Conservation (phyloP, 2,888 invertebrate genomes). For the Oxytorus armatus region DNA sequence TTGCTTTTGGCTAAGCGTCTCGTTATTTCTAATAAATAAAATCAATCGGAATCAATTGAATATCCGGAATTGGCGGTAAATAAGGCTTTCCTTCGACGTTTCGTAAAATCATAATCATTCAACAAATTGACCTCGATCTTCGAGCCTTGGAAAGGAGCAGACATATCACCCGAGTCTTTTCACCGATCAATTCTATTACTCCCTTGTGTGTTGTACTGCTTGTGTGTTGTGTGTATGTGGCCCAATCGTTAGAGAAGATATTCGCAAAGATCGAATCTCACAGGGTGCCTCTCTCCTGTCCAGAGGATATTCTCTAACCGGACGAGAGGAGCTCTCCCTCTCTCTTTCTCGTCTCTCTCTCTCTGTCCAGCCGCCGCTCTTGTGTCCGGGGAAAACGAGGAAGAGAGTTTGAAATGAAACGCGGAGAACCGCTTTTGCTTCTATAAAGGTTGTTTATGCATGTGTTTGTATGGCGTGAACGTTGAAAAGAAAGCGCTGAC, state of each 20-base stretch:
- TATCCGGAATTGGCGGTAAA: background rate
- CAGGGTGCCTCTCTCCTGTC: conserved; percentile 33
- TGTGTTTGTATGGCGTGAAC: conserved; percentile 38
- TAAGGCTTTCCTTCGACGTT: conserved; percentile 34
- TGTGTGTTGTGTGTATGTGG: background rate
- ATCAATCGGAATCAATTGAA: conserved; percentile 44
- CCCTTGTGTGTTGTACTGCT: background rate
- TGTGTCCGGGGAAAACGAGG: conserved; percentile 54
- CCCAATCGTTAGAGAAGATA: conserved; percentile 38
- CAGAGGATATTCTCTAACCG: conserved; percentile 24
- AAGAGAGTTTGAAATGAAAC: conserved; percentile 56
- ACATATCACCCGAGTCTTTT: conserved; percentile 48
- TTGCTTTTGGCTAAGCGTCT: too few species aligned
- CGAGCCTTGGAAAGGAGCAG: background rate
- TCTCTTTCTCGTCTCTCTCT: too few species aligned
- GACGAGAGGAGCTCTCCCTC: conserved; percentile 28
- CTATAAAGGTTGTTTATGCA: conserved; percentile 32
- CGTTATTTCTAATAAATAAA: conserved; percentile 19
- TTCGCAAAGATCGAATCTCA: conserved; percentile 28
- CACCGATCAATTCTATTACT: conserved; percentile 54
- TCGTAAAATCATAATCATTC: conserved; percentile 57
- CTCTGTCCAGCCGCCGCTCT: conserved; percentile 9
- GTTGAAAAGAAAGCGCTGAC: conserved; percentile 69
- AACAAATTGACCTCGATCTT: conserved; percentile 62
- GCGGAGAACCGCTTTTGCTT: conserved; percentile 62